Evolutionary conservation across 2,888 invertebrate species (phyloP).

Genomic region (Hyppa rectilinea): DNA sequence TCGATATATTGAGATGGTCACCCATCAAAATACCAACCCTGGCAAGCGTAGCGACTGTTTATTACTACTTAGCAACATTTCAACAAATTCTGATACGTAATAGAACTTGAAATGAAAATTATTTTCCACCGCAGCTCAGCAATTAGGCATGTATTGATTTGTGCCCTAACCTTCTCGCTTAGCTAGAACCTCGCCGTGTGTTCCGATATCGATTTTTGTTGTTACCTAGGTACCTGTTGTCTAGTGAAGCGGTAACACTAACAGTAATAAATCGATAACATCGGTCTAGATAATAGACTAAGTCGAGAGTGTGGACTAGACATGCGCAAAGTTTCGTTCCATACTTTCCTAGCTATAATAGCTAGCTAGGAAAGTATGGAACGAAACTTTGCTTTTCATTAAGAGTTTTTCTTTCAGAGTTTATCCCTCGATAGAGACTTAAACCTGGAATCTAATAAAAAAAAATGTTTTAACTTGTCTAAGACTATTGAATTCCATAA

Average conservation of each 20-base stretch:
- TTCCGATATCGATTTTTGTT: constrained; percentile 23
- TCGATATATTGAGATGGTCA: too few relatives aligned
- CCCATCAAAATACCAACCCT: too few relatives aligned
- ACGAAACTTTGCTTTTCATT: too few relatives aligned
- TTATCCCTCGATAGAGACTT: not conserved
- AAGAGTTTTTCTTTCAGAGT: not conserved
- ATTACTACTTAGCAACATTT: too few relatives aligned
- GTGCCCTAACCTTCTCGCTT: not conserved
- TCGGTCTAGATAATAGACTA: not conserved
- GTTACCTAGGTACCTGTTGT: constrained; percentile 1
- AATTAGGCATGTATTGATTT: constrained; percentile 16
- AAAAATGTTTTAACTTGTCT: constrained; percentile 11
- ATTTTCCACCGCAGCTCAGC: not conserved
- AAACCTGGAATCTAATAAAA: not conserved
- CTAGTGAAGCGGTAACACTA: not conserved
- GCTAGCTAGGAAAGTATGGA: too few relatives aligned
- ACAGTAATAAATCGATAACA: constrained; percentile 34
- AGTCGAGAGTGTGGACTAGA: constrained; percentile 1
- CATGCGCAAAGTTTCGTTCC: constrained; percentile 27
- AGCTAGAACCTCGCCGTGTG: not conserved
- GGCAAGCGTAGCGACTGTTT: too few relatives aligned
- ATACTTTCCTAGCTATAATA: not conserved
- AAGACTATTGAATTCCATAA: constrained; percentile 8
- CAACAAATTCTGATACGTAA: not conserved
- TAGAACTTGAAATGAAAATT: not conserved